Evolutionary conservation across 2,113 vertebrate species (phyloP).

Genomic region (Coturnix japonica): DNA sequence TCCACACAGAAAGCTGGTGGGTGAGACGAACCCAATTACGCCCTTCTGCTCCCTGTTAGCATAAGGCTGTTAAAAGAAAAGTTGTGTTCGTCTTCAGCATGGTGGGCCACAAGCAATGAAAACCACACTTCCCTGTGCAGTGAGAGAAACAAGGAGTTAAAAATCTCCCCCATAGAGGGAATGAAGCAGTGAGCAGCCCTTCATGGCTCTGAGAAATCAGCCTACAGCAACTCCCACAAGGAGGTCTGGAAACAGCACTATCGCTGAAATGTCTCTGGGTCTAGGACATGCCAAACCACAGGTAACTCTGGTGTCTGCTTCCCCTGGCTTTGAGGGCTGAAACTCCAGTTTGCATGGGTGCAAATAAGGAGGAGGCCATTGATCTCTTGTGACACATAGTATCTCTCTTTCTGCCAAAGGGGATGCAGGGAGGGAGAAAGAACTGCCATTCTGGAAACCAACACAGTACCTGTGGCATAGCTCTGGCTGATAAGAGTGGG

Average conservation of each 20-base stretch:
- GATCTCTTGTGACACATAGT: not conserved
- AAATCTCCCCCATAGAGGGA: constrained; percentile 40
- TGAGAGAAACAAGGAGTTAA: not conserved
- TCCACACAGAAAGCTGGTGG: not conserved
- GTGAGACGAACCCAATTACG: not conserved
- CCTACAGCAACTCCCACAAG: not conserved
- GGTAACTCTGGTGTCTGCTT: not conserved
- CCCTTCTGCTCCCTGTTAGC: not conserved
- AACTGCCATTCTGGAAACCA: not conserved
- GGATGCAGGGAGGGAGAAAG: not conserved
- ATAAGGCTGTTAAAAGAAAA: not conserved
- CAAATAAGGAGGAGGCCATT: not conserved
- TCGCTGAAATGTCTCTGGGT: not conserved
- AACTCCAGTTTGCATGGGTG: not conserved
- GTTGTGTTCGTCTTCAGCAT: not conserved
- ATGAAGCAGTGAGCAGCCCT: not conserved
- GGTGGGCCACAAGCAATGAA: not conserved
- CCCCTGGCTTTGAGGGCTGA: not conserved
- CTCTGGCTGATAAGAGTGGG: not conserved
- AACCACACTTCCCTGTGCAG: not conserved
- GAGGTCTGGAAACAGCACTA: not conserved
- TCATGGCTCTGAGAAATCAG: not conserved
- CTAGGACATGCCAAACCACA: not conserved
- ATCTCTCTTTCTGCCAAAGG: not conserved
- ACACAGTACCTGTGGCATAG: not conserved